A percentile compares a stretch with the other conserved stretches of the same genome.
phyloP scores from a whole-genome alignment of 2,797 vertebrate species.

The Perdix hodgsoniae region DNA sequence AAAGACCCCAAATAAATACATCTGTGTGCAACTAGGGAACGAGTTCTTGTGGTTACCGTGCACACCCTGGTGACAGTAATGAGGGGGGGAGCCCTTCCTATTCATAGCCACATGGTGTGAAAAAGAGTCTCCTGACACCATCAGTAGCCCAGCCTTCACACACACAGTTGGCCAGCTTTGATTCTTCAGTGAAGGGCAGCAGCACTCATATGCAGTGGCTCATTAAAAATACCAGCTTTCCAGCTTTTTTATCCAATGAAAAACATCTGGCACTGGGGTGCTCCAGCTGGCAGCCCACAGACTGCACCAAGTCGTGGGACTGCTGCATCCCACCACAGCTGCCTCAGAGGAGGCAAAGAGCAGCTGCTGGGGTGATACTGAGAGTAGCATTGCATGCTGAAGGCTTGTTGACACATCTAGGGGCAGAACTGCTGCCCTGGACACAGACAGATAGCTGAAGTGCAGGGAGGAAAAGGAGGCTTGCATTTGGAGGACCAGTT shows the following conservation, averaged over 20 bases:
- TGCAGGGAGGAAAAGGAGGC: accelerated
- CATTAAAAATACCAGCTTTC: conserved; percentile 37
- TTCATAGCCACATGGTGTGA: not conserved
- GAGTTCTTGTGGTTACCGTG: not conserved
- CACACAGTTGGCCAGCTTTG: not conserved
- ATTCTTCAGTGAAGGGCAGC: conserved; percentile 11
- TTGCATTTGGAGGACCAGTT: not conserved
- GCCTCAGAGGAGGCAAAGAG: conserved; percentile 14
- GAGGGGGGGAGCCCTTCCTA: not conserved
- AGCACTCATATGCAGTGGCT: not conserved
- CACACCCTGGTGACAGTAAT: not conserved
- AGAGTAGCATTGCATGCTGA: not conserved
- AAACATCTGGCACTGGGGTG: conserved; percentile 44
- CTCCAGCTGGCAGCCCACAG: conserved; percentile 55
- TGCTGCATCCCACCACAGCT: not conserved
- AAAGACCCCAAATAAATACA: not conserved
- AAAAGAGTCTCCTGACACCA: not conserved
- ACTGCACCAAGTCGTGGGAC: conserved; percentile 15
- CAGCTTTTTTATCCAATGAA: conserved; percentile 60
- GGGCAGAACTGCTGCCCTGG: not conserved
- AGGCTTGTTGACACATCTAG: not conserved
- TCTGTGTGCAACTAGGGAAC: not conserved
- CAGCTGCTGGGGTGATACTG: not conserved
- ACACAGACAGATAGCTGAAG: not conserved
- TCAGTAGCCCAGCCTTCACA: not conserved